A percentile compares a stretch with the other conserved stretches of the same genome.
Evolutionary conservation across 2,113 vertebrate species (phyloP).

Genomic region (Oplegnathus fasciatus): DNA sequence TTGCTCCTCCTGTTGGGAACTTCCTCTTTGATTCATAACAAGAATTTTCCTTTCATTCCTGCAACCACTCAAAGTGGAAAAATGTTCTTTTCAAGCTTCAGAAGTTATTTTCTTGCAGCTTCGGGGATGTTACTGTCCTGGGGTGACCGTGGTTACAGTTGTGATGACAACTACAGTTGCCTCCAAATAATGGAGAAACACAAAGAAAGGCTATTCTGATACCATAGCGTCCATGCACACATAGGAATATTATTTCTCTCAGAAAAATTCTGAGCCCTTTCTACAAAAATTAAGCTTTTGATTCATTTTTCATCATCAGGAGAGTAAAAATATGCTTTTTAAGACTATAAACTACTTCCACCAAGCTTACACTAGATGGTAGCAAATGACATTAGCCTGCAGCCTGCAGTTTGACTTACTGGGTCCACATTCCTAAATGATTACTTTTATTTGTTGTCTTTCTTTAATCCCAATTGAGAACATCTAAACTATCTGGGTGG

Average conservation of each 20-base stretch:
- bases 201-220: background rate
- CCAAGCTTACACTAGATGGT: background rate
- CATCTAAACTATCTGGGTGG: background rate
- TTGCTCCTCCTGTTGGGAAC: background rate
- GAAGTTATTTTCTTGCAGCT: constrained; percentile 16
- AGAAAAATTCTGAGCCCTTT: no score
- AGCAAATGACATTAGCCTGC: background rate
- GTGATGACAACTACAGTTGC: constrained; percentile 20
- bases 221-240: rapidly evolving
- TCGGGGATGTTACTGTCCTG: constrained; percentile 18
- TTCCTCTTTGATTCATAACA: constrained; percentile 20
- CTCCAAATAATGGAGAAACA: background rate
- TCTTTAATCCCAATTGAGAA: background rate
- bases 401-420: background rate
- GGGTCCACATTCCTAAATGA: background rate
- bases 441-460: background rate
- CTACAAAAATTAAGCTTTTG: background rate
- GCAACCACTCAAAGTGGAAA: constrained; percentile 7
- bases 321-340: background rate
- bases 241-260: background rate
- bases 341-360: background rate
- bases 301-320: background rate
- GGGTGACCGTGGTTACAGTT: constrained; percentile 26
- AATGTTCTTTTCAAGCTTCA: background rate
- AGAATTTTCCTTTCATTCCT: constrained; percentile 25